These are phyloP conservation scores for Aricia agestis DNA, from an alignment of 1,140 invertebrate species.

Conservation along the genomic window DNA sequence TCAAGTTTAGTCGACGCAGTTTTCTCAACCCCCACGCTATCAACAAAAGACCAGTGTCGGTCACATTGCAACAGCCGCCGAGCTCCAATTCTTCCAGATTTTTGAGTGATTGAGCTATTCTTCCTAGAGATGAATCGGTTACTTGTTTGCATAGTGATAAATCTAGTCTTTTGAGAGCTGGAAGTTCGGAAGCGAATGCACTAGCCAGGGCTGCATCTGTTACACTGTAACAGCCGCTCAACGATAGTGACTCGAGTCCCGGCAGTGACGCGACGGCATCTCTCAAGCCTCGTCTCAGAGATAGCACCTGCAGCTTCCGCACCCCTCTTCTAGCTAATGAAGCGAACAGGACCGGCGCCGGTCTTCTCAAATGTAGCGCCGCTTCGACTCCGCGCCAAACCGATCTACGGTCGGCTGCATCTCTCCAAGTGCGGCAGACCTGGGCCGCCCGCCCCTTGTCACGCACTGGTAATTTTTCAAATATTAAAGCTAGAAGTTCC, in stretches of 20 bases:
- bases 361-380: constrained; percentile 89
- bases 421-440: constrained; percentile 92
- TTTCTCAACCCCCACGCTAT: constrained; percentile 92
- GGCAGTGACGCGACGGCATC: constrained; percentile 92
- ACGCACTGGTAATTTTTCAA: constrained; percentile 90
- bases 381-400: constrained; percentile 96
- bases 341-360: constrained; percentile 89
- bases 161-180: constrained; percentile 87
- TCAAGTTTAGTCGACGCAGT: constrained; percentile 88
- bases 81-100: constrained; percentile 92
- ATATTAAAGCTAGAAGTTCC: constrained; percentile 94
- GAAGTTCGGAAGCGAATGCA: constrained; percentile 85
- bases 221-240: constrained; percentile 95
- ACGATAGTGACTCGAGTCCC: constrained; percentile 90
- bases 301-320: constrained; percentile 91
- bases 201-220: constrained; percentile 88
- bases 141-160: constrained; percentile 96
- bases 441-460: constrained; percentile 93
- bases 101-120: constrained; percentile 90
- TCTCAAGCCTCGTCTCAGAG: constrained; percentile 87
- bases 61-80: constrained; percentile 93
- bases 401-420: constrained; percentile 92
- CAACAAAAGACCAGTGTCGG: constrained; percentile 89
- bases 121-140: constrained; percentile 88
- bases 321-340: constrained; percentile 92